Conservation (phyloP, 2,797 vertebrate genomes). For the Gobio occitaniae region DNA sequence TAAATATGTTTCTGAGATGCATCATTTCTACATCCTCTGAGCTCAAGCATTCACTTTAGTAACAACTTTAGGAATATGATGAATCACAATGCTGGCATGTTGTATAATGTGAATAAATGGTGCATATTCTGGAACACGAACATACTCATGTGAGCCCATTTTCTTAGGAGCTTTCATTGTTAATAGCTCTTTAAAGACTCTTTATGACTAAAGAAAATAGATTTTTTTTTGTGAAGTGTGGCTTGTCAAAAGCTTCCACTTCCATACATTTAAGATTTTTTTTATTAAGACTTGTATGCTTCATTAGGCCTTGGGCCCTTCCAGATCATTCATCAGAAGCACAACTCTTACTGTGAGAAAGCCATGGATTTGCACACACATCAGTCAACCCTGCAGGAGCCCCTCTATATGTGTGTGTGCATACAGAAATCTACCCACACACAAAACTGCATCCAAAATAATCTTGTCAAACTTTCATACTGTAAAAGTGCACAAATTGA, state of each 20-base stretch:
- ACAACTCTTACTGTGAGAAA: conserved; percentile 50
- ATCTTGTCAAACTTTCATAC: conserved; percentile 1
- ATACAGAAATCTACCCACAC: neutral
- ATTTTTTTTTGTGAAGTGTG: conserved; percentile 17
- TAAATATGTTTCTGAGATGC: neutral
- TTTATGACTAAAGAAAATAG: conserved; percentile 32
- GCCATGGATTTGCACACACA: conserved; percentile 47
- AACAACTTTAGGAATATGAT: conserved; percentile 19
- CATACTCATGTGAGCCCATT: conserved; percentile 2
- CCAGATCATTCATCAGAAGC: conserved; percentile 50
- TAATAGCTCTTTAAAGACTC: conserved; percentile 44
- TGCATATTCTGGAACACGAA: conserved; percentile 26
- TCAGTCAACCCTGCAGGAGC: conserved; percentile 46
- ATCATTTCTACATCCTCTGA: neutral
- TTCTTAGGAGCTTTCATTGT: conserved; percentile 2
- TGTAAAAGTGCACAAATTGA: conserved; percentile 4
- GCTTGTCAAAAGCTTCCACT: conserved; percentile 36
- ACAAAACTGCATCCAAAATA: conserved; percentile 9
- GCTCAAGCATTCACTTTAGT: conserved; percentile 7
- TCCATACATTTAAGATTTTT: conserved; percentile 47
- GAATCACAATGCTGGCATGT: neutral
- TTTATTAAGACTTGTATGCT: conserved; percentile 54
- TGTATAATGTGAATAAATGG: conserved; percentile 31
- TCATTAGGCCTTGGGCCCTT: conserved; percentile 48
- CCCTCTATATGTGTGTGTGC: conserved; percentile 9